Base-by-base conservation (phyloP, 1,140 invertebrate species). In the Eupristina koningsbergeri region DNA sequence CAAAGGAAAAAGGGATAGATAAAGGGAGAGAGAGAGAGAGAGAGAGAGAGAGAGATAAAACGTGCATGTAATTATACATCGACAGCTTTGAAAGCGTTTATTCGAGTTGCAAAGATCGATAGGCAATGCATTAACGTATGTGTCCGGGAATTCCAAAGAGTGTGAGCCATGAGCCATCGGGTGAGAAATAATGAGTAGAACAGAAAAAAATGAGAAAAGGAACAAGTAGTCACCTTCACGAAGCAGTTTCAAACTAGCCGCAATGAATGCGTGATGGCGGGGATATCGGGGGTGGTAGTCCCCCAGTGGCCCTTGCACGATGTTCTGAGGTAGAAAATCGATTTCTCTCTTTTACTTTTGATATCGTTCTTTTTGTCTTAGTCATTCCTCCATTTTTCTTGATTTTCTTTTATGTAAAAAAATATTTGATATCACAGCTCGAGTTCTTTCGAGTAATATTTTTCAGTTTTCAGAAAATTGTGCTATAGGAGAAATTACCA, bases 331-430 rank as follows among this genome's bases (percentile, higher is more conserved):
- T 58, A n/a, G 73, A 71, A 83, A 83, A 83, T 83, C 81, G 63
- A 83, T 83, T 83, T 64, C 50, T 83, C 64, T 39, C 75, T 78
- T 83, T 75, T 63, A 75, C 75, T 83, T 75, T 78, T 45, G 81
- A 61, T 61, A 67, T 73, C 26, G 41, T 15, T 39, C 15, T 36
- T 22, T 19, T 34, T 0, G 6, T 45, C 41, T 73, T n/a, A 45
- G 26, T 63, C 34, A 36, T 64, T n/a, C 64, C 76, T 78, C 58
- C 29, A 26, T 78, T 29, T 15, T 31, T 74, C 71, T 29, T 26
- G 41, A 5, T 76, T 29, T 34, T 53, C 41, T 77, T 31, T n/a
- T 58, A 29, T 19, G 50, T 17, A 17, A 53, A 17, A 7, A 53
- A 53, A 53, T 53, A 17, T 17, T 53, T 17, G 50, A 53, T 19